These are phyloP conservation scores for Rhizomys pruinosus DNA, from an alignment of 2,113 vertebrate genomes.

Conservation along the genomic window DNA sequence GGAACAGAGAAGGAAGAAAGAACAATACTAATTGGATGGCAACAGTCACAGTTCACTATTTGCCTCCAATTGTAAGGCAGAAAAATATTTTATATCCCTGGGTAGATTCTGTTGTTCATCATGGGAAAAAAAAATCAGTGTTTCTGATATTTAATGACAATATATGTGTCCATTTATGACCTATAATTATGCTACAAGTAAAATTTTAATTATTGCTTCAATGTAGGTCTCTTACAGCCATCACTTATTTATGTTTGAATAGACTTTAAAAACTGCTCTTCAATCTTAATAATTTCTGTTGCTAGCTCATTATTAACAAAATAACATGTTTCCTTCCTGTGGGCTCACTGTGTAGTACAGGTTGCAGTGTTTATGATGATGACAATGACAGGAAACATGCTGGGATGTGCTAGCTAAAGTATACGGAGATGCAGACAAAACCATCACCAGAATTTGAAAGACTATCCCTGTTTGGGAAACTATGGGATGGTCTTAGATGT, in stretches of 20 bases:
- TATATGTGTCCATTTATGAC: neutral
- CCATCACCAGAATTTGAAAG: neutral
- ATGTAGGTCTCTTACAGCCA: neutral
- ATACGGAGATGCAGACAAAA: neutral
- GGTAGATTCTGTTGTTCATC: neutral
- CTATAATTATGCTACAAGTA: conserved; percentile 37
- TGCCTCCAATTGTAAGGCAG: neutral
- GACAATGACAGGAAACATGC: conserved; percentile 8
- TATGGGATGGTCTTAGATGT: neutral
- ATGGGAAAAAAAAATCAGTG: neutral
- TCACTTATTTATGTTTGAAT: conserved; percentile 1
- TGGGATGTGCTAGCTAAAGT: conserved; percentile 5
- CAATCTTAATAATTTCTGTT: conserved; percentile 8
- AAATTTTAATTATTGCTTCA: conserved; percentile 32
- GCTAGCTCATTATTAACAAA: conserved; percentile 57
- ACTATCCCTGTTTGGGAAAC: neutral
- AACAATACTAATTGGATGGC: neutral
- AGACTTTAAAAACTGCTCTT: conserved; percentile 34
- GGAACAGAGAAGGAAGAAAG: neutral
- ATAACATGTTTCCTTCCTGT: conserved; percentile 18
- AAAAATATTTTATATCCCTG: neutral
- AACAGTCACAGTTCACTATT: neutral
- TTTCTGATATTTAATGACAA: neutral
- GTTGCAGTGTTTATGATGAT: conserved; percentile 29
- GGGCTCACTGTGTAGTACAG: neutral